phyloP scores from a whole-genome alignment of 2,888 invertebrate species.

The Phalera bucephala region DNA sequence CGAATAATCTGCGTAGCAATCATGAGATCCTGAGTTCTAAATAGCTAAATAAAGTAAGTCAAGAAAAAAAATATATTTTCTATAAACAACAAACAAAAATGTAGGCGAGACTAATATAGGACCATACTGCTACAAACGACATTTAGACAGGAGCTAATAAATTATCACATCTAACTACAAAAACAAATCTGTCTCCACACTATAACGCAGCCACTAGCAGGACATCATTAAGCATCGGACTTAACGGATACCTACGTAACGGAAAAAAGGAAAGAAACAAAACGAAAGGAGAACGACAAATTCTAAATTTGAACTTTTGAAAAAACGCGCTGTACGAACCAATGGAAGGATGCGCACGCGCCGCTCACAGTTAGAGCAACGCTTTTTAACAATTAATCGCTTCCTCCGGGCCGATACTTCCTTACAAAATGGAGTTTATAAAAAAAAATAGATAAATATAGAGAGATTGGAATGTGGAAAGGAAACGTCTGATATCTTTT shows the following conservation, averaged over 20 bases:
- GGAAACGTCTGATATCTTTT: conserved; percentile 41
- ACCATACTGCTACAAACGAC: too few relatives aligned
- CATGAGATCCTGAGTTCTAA: too few relatives aligned
- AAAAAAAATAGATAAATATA: conserved; percentile 35
- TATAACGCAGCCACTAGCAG: conserved; percentile 36
- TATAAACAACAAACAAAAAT: too few relatives aligned
- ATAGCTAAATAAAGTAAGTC: too few relatives aligned
- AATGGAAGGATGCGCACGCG: conserved; percentile 52
- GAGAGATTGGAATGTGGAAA: conserved; percentile 33
- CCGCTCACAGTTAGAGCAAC: conserved; percentile 46
- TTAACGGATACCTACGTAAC: conserved; percentile 34
- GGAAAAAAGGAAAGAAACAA: conserved; percentile 43
- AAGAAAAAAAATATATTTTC: too few relatives aligned
- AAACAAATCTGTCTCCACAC: conserved; percentile 35
- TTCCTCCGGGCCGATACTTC: conserved; percentile 49
- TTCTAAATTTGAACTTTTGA: conserved; percentile 47
- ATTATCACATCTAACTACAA: too few relatives aligned
- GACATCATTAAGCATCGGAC: conserved; percentile 66
- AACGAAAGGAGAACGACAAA: conserved; percentile 41
- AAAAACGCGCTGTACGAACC: conserved; percentile 41
- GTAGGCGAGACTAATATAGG: too few relatives aligned
- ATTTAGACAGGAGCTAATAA: too few relatives aligned
- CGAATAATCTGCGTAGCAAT: too few relatives aligned
- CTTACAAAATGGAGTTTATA: conserved; percentile 10
- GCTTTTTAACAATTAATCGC: conserved; percentile 67